Conservation (phyloP, 2,797 vertebrate genomes). For the Sus cebifrons region DNA sequence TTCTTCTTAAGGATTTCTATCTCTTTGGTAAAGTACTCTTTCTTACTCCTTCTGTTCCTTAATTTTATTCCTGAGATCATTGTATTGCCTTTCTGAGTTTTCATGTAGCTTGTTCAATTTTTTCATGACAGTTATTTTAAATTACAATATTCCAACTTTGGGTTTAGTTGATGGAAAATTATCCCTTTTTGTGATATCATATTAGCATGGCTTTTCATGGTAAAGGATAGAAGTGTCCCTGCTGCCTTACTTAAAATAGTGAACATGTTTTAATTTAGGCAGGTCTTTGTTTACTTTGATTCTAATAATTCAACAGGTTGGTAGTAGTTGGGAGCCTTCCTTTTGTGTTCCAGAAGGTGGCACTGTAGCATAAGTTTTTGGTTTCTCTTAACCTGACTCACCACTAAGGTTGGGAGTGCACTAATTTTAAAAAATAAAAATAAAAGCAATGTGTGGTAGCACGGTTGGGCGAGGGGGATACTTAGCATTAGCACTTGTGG, state of each 20-base stretch:
- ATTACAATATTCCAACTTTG: background rate
- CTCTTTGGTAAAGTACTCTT: background rate
- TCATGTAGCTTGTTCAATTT: background rate
- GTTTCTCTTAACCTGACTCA: background rate
- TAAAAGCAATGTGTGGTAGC: background rate
- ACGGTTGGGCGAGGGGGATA: no score
- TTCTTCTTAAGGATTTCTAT: background rate
- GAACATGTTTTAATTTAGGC: background rate
- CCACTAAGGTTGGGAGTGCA: background rate
- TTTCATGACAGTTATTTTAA: background rate
- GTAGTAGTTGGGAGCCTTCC: background rate
- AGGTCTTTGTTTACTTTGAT: background rate
- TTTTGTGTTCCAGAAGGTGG: background rate
- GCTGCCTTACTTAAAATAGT: background rate
- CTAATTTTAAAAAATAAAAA: background rate
- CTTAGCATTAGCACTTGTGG: background rate
- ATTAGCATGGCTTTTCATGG: background rate
- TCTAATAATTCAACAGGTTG: background rate
- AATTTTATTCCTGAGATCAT: background rate
- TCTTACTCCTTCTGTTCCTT: background rate
- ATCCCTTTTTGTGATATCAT: background rate
- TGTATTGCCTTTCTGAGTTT: background rate
- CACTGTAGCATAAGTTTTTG: background rate
- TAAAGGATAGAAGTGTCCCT: background rate
- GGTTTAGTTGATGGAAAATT: background rate